A percentile compares a stretch with the other conserved stretches of the same genome.
These are phyloP conservation scores for Lutraria rhynchaena DNA, from an alignment of 1,140 invertebrate species.

Conservation along the genomic window DNA sequence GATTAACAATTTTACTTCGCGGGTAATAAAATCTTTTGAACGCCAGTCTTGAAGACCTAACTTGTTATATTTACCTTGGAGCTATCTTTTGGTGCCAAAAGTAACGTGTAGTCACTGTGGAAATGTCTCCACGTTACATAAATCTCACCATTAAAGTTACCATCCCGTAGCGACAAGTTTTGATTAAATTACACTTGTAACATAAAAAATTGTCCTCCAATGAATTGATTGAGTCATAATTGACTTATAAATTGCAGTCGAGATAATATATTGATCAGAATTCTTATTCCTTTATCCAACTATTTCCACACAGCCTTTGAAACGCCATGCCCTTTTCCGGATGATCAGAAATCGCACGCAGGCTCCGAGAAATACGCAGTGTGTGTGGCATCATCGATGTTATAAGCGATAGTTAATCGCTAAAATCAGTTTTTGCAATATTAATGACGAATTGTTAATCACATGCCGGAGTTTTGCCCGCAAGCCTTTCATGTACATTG, in stretches of 20 bases:
- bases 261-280: too few relatives aligned
- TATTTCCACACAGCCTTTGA: conserved; percentile 1
- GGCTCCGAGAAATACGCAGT: not conserved
- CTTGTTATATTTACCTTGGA: too few relatives aligned
- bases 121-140: too few relatives aligned
- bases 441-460: conserved; percentile 37
- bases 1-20: too few relatives aligned
- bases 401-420: conserved; percentile 25
- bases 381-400: conserved; percentile 13
- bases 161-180: too few relatives aligned
- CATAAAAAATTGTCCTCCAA: not conserved
- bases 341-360: conserved; percentile 9
- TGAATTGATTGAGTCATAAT: not conserved
- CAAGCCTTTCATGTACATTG: conserved; percentile 11
- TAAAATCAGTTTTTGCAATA: conserved; percentile 32
- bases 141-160: too few relatives aligned
- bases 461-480: conserved; percentile 20
- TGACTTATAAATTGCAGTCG: too few relatives aligned
- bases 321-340: conserved; percentile 2
- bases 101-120: too few relatives aligned
- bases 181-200: conserved; percentile 13
- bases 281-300: not conserved
- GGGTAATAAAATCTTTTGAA: too few relatives aligned
- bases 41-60: too few relatives aligned
- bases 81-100: too few relatives aligned